phyloP scores from a whole-genome alignment of 92 coral and sea anemone species.

The Anthopleura xanthogrammica region DNA sequence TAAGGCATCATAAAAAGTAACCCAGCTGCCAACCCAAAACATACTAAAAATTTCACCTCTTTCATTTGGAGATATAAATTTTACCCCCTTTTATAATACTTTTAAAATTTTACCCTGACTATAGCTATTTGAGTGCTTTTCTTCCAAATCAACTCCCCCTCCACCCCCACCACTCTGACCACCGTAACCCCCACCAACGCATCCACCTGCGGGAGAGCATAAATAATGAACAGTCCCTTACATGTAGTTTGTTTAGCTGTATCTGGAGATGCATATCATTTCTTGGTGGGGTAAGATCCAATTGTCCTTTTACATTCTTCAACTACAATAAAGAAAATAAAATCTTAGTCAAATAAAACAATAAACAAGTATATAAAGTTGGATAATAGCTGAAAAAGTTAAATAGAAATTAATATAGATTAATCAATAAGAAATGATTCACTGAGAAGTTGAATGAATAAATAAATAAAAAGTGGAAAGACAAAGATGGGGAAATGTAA shows the following conservation, averaged over 20 bases:
- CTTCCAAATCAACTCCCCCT: no score
- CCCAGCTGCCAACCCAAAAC: no score
- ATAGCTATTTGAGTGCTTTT: no score
- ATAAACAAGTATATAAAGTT: neutral
- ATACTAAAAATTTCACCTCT: no score
- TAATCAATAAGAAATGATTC: neutral
- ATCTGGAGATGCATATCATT: conserved; percentile 58
- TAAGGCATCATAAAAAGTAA: no score
- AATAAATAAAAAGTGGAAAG: neutral
- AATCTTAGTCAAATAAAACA: neutral
- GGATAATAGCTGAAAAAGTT: neutral
- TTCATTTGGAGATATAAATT: no score
- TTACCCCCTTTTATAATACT: no score
- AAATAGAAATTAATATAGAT: no score
- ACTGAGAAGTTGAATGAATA: neutral
- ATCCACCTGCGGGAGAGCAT: no score
- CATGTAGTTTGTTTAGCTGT: conserved; percentile 77
- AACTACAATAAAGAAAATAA: conserved; percentile 41
- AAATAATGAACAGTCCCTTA: neutral
- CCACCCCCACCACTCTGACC: no score
- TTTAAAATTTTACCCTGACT: no score
- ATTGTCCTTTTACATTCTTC: conserved; percentile 74
- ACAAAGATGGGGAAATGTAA: neutral
- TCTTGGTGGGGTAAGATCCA: conserved; percentile 80
- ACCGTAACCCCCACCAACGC: no score